Conservation (phyloP, 1,140 invertebrate species). For the Trachymyrmex septentrionalis region DNA sequence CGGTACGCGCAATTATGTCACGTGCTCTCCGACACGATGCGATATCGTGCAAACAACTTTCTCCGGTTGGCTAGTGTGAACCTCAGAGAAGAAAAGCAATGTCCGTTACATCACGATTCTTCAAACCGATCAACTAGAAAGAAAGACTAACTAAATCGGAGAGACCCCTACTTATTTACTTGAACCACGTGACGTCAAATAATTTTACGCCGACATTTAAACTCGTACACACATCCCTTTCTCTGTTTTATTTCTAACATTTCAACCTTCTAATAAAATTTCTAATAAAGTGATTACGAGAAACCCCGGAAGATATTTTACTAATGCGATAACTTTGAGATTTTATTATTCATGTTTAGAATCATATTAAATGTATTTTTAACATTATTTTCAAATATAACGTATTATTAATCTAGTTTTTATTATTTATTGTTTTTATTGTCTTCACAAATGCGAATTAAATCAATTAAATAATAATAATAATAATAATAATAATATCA, state of each 20-base stretch:
- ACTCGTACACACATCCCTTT: not conserved
- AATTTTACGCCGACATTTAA: not conserved
- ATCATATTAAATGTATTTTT: not conserved
- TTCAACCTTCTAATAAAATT: not conserved
- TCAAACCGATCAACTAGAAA: slow-evolving; percentile 38
- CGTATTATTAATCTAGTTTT: not conserved
- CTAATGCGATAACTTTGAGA: not conserved
- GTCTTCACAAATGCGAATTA: not conserved
- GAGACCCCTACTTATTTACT: not conserved
- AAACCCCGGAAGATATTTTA: not conserved
- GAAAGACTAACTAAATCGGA: slow-evolving; percentile 49
- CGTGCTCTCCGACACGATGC: slow-evolving; percentile 71
- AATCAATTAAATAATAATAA: not conserved
- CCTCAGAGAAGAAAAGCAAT: slow-evolving; percentile 71
- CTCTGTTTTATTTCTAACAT: not conserved
- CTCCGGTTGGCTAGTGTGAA: slow-evolving; percentile 70
- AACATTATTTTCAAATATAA: not conserved
- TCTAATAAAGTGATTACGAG: not conserved
- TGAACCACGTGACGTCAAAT: slow-evolving; percentile 1
- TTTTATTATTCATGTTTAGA: not conserved
- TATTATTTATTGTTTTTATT: too few relatives aligned
- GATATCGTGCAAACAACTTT: slow-evolving; percentile 74
- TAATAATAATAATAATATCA: not conserved
- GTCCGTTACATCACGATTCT: slow-evolving; percentile 69
- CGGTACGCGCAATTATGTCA: slow-evolving; percentile 82